These are phyloP conservation scores for Pristis pectinata DNA, from an alignment of 2,797 vertebrate genomes.

Conservation along the genomic window DNA sequence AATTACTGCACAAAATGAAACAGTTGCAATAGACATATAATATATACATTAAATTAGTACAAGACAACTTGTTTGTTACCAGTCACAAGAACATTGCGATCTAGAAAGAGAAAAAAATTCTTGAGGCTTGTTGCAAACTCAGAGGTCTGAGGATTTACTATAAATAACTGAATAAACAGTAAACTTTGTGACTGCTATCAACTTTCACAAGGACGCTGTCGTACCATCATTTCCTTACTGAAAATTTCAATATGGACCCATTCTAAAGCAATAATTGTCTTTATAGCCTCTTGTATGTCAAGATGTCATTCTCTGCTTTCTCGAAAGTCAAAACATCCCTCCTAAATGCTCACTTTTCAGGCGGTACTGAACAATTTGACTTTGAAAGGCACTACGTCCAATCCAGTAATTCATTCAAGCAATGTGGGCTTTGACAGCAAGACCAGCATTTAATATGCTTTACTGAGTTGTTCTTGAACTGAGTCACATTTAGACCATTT, in stretches of 20 bases:
- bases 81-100: not conserved
- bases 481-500: no score
- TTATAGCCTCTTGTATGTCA: not conserved
- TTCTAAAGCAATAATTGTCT: not conserved
- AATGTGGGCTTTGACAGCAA: no score
- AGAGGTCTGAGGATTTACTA: not conserved
- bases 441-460: no score
- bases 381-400: not conserved
- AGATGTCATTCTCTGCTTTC: not conserved
- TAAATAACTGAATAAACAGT: conserved; percentile 2
- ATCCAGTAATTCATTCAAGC: no score
- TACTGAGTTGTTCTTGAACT: no score
- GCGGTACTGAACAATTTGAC: no score
- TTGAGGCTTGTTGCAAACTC: not conserved
- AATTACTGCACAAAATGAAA: not conserved
- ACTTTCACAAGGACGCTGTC: not conserved
- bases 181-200: not conserved
- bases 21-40: not conserved
- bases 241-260: not conserved
- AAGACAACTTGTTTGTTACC: not conserved
- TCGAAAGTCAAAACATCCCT: not conserved
- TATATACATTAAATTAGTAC: no score
- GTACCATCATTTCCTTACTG: no score
- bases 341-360: not conserved
- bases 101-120: not conserved